Evolutionary conservation across 2,888 invertebrate species (phyloP).

Genomic region (Abrostola tripartita): DNA sequence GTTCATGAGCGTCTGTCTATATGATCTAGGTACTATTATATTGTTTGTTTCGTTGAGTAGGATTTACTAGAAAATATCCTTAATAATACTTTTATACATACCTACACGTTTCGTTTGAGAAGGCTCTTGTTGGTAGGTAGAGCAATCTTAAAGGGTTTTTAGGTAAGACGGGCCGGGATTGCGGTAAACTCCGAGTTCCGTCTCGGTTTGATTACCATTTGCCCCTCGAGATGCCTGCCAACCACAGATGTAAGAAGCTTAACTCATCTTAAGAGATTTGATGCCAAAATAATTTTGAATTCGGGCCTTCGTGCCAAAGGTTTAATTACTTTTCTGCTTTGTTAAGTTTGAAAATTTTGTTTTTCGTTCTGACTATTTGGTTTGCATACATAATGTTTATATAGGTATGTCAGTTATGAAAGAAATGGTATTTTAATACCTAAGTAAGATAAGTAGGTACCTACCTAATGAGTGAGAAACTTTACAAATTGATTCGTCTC

Average conservation of each 20-base stretch:
- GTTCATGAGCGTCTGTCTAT: constrained; percentile 10
- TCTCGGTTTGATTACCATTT: constrained; percentile 80
- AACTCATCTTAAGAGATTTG: constrained; percentile 58
- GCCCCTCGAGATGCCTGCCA: constrained; percentile 75
- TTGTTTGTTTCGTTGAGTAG: constrained; percentile 2
- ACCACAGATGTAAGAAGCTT: constrained; percentile 65
- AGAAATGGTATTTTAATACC: no score
- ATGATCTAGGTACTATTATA: not conserved
- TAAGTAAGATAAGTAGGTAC: no score
- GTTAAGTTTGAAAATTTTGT: constrained; percentile 17
- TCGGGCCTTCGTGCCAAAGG: constrained; percentile 37
- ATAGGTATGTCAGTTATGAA: no score
- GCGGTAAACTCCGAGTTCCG: constrained; percentile 73
- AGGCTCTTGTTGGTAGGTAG: constrained; percentile 53
- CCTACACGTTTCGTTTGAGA: constrained; percentile 22
- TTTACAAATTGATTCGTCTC: no score
- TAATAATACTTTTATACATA: constrained; percentile 6
- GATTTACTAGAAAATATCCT: constrained; percentile 5
- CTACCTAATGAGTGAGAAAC: no score
- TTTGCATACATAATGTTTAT: not conserved
- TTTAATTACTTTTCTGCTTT: constrained; percentile 51
- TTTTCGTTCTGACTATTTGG: constrained; percentile 9
- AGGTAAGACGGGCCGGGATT: constrained; percentile 78
- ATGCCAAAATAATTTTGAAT: constrained; percentile 54
- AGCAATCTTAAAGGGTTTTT: constrained; percentile 77